phyloP scores from a whole-genome alignment of 2,888 invertebrate genomes.

The Metopia argyrocephala region DNA sequence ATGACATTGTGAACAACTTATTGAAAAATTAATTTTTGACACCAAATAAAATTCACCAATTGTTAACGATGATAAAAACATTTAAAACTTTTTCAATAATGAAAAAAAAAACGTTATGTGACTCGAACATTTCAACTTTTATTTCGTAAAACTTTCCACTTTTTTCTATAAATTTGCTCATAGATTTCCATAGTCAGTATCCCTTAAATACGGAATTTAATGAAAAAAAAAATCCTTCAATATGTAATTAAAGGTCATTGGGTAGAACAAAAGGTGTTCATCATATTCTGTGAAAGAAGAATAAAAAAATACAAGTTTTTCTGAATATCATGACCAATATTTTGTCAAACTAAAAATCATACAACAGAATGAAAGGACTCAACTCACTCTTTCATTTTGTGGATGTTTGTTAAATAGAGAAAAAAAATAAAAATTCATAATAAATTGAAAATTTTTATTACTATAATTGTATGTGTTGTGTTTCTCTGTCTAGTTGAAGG shows the following conservation, averaged over 20 bases:
- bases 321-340: background rate
- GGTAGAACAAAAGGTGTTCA: too few relatives aligned
- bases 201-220: too few relatives aligned
- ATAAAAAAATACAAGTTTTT: background rate
- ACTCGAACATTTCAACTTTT: background rate
- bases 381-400: background rate
- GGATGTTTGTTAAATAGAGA: background rate
- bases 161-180: too few relatives aligned
- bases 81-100: too few relatives aligned
- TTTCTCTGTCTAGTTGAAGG: background rate
- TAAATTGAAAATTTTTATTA: constrained; percentile 62
- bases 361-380: background rate
- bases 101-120: background rate
- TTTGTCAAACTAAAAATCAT: background rate
- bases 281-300: background rate
- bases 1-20: too few relatives aligned
- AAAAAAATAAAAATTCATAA: constrained; percentile 27
- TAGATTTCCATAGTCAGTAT: too few relatives aligned
- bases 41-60: too few relatives aligned
- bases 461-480: constrained; percentile 31
- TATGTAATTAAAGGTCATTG: background rate
- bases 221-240: too few relatives aligned
- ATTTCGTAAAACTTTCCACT: too few relatives aligned
- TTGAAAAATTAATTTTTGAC: too few relatives aligned
- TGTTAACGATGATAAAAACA: too few relatives aligned